A percentile compares a stretch with the other conserved stretches of the same genome.
Evolutionary conservation across 2,113 vertebrate genomes (phyloP).

Genomic region (Columba livia): DNA sequence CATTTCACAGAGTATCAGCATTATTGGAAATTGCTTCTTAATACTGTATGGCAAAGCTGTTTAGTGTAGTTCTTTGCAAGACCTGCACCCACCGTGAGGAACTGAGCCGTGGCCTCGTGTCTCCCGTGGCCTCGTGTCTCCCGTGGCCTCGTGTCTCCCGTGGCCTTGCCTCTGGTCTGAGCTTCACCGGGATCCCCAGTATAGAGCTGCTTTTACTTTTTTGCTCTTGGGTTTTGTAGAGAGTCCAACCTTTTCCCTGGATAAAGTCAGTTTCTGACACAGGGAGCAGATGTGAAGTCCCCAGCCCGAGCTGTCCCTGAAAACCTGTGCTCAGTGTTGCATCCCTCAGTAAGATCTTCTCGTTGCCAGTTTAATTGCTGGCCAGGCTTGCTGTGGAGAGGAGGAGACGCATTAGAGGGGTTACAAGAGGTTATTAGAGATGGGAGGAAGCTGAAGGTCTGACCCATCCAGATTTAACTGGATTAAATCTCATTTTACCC

Average conservation of each 20-base stretch:
- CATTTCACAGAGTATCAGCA: neutral
- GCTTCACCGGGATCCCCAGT: rapidly evolving
- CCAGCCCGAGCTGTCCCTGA: rapidly evolving
- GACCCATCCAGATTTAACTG: slow-evolving; percentile 3
- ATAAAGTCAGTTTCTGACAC: neutral
- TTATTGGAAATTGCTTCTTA: neutral
- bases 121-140: rapidly evolving
- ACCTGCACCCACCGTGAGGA: rapidly evolving
- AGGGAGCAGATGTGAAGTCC: neutral
- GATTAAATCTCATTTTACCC: slow-evolving; percentile 9
- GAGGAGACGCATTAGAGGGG: neutral
- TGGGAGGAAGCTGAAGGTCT: neutral
- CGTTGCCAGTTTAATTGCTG: neutral
- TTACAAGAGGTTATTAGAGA: neutral
- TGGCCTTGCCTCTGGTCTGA: neutral
- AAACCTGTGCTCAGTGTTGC: rapidly evolving
- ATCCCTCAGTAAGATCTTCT: neutral
- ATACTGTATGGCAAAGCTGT: neutral
- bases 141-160: neutral
- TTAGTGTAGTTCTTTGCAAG: neutral
- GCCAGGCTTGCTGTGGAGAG: neutral
- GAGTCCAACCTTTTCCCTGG: neutral
- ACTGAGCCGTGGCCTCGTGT: neutral
- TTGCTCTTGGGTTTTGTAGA: neutral
- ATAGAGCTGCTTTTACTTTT: neutral